Percentiles rank a stretch among this genome's conserved stretches.
phyloP scores from a whole-genome alignment of 2,888 invertebrate genomes.

The Blastobasis lacticolella region DNA sequence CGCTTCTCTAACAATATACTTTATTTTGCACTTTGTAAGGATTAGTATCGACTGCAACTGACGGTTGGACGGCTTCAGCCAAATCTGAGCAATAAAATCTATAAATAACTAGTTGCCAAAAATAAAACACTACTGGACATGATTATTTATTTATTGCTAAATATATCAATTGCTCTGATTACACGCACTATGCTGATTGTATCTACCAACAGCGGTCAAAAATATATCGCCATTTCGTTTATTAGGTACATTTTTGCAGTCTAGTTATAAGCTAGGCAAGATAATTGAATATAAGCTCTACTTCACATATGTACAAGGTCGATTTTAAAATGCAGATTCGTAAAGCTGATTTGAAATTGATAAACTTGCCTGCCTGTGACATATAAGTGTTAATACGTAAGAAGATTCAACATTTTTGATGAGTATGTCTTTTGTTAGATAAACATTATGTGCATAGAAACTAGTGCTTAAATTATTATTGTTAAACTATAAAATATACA shows the following conservation, averaged over 20 bases:
- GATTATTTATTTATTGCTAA: constrained; percentile 43
- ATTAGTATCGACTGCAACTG: no score
- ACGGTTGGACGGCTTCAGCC: no score
- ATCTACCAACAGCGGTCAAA: constrained; percentile 14
- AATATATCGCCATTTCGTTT: constrained; percentile 6
- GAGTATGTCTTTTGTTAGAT: background rate
- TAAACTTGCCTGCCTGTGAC: no score
- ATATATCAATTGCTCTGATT: constrained; percentile 58
- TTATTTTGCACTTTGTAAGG: no score
- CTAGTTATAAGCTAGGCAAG: constrained; percentile 17
- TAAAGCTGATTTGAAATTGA: background rate
- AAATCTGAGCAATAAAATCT: no score
- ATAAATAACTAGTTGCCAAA: background rate
- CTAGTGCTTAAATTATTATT: background rate
- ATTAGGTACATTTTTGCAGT: constrained; percentile 19
- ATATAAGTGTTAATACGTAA: no score
- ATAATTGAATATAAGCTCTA: background rate
- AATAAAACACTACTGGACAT: constrained; percentile 6
- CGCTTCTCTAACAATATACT: no score
- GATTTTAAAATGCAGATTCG: constrained; percentile 1
- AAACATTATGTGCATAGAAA: background rate
- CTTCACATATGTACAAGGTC: background rate
- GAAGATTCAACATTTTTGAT: background rate
- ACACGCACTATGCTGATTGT: constrained; percentile 30
- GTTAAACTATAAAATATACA: no score